Percentiles rank a stretch among this genome's conserved stretches.
phyloP scores from a whole-genome alignment of 2,888 invertebrate genomes.

The Mystacides longicornis region DNA sequence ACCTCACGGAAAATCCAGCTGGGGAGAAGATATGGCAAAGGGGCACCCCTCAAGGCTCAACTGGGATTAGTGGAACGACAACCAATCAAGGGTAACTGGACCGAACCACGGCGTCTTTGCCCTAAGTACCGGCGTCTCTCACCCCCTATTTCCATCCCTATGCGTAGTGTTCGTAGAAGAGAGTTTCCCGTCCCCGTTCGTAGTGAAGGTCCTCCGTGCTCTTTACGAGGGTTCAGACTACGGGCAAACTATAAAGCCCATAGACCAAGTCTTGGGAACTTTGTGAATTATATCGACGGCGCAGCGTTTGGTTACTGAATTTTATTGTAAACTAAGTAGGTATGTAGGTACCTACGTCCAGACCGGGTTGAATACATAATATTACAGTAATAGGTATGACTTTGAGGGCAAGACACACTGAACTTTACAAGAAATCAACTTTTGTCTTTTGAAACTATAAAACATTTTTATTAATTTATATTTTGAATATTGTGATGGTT shows the following conservation, averaged over 20 bases:
- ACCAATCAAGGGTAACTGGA: slow-evolving; percentile 62
- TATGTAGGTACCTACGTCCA: no score
- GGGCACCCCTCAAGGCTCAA: slow-evolving; percentile 56
- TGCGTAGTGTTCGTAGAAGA: slow-evolving; percentile 14
- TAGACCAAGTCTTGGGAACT: slow-evolving; percentile 5
- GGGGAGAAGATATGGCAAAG: slow-evolving; percentile 34
- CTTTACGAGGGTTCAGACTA: slow-evolving; percentile 17
- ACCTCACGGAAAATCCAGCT: not conserved
- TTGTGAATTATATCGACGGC: slow-evolving; percentile 5
- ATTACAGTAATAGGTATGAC: no score
- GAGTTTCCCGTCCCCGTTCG: slow-evolving; percentile 6
- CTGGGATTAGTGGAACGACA: slow-evolving; percentile 63
- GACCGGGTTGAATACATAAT: no score
- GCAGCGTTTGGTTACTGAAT: not conserved
- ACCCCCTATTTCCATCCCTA: slow-evolving; percentile 10
- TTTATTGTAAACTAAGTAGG: not conserved
- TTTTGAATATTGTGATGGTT: no score
- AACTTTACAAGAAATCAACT: no score
- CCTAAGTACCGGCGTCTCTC: slow-evolving; percentile 26
- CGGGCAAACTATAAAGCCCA: slow-evolving; percentile 10
- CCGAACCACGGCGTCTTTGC: slow-evolving; percentile 27
- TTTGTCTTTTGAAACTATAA: no score
- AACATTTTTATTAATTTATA: no score
- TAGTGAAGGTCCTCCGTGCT: not conserved
- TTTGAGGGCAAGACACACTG: no score